Evolutionary conservation across 2,888 invertebrate species (phyloP), one percentile per base, ranked within the genome.

Genomic region (Dryomyza anilis): DNA sequence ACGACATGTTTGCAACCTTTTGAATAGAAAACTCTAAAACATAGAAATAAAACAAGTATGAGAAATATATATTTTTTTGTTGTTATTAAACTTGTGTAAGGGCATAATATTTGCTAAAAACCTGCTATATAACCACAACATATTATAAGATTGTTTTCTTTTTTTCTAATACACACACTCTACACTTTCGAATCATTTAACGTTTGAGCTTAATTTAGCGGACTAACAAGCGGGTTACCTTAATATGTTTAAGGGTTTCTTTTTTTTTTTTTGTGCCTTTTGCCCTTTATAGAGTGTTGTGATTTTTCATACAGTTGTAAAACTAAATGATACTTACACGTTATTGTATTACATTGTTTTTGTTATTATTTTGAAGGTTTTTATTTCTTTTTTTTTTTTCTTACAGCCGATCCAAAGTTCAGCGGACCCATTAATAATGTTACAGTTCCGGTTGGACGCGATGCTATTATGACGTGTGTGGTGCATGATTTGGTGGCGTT

Each of bases 401-500:
- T 86, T 86, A 64, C 87, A 91, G 89, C 89, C 84, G 90, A 90
- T 84, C 93, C 93, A 8, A 90, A 91, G 74, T 94, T 94, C 85
- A 91, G 89, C 76, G 90, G 89, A 64, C 91, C 93, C 60, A 93
- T 95, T 76, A 85, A 88, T 72, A 95, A 95, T 84, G 90, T 92
- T 73, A 94, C 94, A 7, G 89, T 90, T 10, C 90, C 94, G 14
- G 89, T 94, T 63, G 93, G 94, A 50, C 87, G 94, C 67, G 94
- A 94, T 83, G 94, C 93, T 6, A 87, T 91, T 59, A 86, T 95
- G 59, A 89, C 91, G 56, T 95, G 94, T 80, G 85, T 89, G 58
- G 94, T 95, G 8, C 91, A 94, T 81, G 92, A 93, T 82, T 87
- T 95, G 66, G 90, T 89, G 64, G 86, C 89, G 19, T 95, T 90